Base-by-base conservation (phyloP, 1,140 invertebrate species). In the Magallana gigas region DNA sequence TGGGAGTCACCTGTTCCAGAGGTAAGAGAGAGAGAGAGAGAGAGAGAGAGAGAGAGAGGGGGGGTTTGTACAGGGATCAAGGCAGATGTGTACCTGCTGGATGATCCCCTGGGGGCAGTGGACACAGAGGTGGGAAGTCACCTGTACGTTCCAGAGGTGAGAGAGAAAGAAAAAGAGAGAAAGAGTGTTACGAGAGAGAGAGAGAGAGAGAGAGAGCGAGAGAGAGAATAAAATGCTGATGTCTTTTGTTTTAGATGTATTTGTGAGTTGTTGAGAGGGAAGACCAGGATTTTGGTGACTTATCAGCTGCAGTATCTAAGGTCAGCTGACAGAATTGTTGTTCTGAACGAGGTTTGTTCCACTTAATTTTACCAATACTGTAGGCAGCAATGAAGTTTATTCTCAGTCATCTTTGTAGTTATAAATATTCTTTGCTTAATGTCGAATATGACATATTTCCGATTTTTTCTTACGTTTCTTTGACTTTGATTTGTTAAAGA, bases 231-330 rank as follows among this genome's bases (percentile, higher is more conserved):
- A 64, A 14, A 7, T 64, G 60, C 18, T 1, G 12, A 11, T 76
- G 23, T 76, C 18, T 85, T 84, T 88, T n/a, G 82, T 86, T 76
- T 60, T 86, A 95, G 95, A 71, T 95, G 94, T 86, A 95, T 95
- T 57, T 94, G 93, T 89, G 96, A 96, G 3, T 97, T 97, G 92
- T 94, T 98, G 56, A 95, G 94, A 16, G 95, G 96, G 84, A 97
- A 97, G 93, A 97, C 97, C 0, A 95, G 96, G 14, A 96, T 98
- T 57, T 95, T 98, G 5, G 97, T 97, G 29, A 98, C 97, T 1
- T 97, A 98, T 95, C 97, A 98, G 91, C 94, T 98, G 4, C 97
- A 98, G 91, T 97, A 97, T 93, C 95, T 98, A n/a, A 96, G 96
- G 92, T 95, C 96, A 18, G 97, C 96, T 0, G 96, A 97, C 93